Percentiles rank a stretch among this genome's conserved stretches.
Evolutionary conservation across 2,888 invertebrate genomes (phyloP).

Genomic region (Sesia bembeciformis): DNA sequence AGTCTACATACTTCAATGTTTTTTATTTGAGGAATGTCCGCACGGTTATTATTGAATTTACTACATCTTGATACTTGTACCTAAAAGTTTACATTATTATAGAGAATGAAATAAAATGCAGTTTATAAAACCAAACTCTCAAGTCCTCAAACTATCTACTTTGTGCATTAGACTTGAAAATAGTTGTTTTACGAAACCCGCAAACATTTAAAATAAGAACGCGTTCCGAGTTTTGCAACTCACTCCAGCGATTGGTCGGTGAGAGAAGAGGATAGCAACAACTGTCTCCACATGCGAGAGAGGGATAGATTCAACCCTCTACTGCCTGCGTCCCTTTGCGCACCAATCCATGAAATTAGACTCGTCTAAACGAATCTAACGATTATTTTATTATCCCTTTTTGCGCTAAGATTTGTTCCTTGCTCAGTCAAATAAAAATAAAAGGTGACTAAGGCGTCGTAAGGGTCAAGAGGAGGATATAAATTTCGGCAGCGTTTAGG

Average conservation of each 20-base stretch:
- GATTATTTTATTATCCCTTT: conserved; percentile 75
- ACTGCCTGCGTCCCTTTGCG: conserved; percentile 57
- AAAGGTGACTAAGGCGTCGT: conserved; percentile 68
- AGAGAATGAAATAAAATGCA: too few species aligned
- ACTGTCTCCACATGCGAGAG: conserved; percentile 13
- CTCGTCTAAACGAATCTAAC: conserved; percentile 74
- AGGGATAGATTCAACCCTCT: conserved; percentile 39
- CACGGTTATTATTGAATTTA: too few species aligned
- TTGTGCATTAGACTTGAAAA: background rate
- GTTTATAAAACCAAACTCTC: too few species aligned
- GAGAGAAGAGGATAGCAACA: conserved; percentile 28
- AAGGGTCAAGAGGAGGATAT: conserved; percentile 63
- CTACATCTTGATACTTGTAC: too few species aligned
- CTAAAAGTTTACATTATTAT: too few species aligned
- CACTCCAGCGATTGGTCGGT: conserved; percentile 42
- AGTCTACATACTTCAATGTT: too few species aligned
- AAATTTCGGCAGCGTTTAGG: conserved; percentile 60
- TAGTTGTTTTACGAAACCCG: conserved; percentile 25
- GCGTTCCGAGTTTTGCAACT: conserved; percentile 6
- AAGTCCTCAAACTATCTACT: background rate
- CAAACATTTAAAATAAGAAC: conserved; percentile 56
- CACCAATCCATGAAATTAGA: conserved; percentile 72
- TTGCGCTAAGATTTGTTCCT: conserved; percentile 74
- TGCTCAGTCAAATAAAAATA: conserved; percentile 75
- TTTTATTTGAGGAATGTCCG: too few species aligned